Evolutionary conservation across 2,888 invertebrate species (phyloP).

Genomic region (Dilophus febrilis): DNA sequence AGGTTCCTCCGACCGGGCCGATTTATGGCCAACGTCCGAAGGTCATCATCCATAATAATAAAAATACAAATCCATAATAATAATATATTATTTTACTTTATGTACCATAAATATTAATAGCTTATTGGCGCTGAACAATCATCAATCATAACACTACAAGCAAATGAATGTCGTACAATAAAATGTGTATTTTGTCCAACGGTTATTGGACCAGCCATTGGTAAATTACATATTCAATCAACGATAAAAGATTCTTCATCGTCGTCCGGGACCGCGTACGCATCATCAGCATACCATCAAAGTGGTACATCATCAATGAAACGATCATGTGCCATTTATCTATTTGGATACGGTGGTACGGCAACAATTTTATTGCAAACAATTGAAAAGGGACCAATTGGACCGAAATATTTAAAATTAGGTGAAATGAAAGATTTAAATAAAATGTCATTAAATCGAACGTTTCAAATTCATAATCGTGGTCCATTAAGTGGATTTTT

Average conservation of each 20-base stretch:
- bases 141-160: slow-evolving; percentile 30
- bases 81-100: no score
- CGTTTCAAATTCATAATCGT: slow-evolving; percentile 35
- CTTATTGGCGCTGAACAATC: slow-evolving; percentile 16
- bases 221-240: slow-evolving; percentile 36
- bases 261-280: no score
- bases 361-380: slow-evolving; percentile 33
- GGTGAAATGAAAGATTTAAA: slow-evolving; percentile 35
- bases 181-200: slow-evolving; percentile 38
- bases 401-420: slow-evolving; percentile 38
- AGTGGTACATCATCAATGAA: slow-evolving; percentile 4
- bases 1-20: no score
- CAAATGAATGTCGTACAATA: slow-evolving; percentile 38
- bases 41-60: no score
- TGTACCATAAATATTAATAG: neutral
- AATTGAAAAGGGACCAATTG: slow-evolving; percentile 36
- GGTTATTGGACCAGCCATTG: slow-evolving; percentile 34
- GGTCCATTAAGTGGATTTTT: slow-evolving; percentile 39
- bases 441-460: slow-evolving; percentile 26
- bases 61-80: no score
- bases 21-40: no score
- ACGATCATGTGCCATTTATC: slow-evolving; percentile 19
- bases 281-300: no score
- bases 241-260: no score
- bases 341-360: slow-evolving; percentile 43